Base-by-base conservation (phyloP, 2,888 invertebrate species). In the Acrobasis consociella region DNA sequence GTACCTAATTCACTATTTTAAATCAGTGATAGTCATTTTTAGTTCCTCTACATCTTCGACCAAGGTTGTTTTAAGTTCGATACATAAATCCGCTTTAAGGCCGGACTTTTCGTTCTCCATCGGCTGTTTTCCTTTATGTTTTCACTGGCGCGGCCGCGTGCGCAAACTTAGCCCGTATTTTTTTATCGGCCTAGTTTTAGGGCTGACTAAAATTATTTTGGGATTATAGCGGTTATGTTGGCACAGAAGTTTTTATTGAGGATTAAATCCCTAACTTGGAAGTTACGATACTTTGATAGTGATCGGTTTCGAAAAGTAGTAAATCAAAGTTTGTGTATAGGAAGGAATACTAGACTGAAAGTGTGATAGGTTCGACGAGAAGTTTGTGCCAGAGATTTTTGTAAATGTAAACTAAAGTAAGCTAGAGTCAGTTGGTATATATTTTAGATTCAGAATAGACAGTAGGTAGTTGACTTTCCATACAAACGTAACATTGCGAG, bases 71-170 rank as follows among this genome's bases (percentile, higher is more conserved):
- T 58, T 50, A 53, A 64, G 53, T 64, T 53, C 62, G 53, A 59
- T 62, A 62, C 64, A 62, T 64, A 64, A 64, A 64, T 64, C 62
- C 62, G 39, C 53, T 64, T 58, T 62, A 61, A 56, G 62, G 64
- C 38, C 58, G 62, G 58, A 39, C 64, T 52, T 62, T 11, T 39
- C 52, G 22, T 46, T 60, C 49, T 53, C 61, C 15, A 53, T 61
- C 53, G 16, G 42, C 46, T 61, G 38, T 31, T 51, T 60, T 51
- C 52, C 38, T 51, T 61, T 61, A 61, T 61, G 61, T 61, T 61
- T 61, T 46, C 52, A 61, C 46, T 52, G 15, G 11, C n/a, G 51
- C 60, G 22, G 31, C 9, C 46, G 56, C 52, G 60, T 11, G 17
- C 16, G 11, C 52, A 60, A 60, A 60, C 51, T 61, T 61, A 5